Evolutionary conservation across 2,113 vertebrate genomes (phyloP).

Genomic region (Saguinus midas): DNA sequence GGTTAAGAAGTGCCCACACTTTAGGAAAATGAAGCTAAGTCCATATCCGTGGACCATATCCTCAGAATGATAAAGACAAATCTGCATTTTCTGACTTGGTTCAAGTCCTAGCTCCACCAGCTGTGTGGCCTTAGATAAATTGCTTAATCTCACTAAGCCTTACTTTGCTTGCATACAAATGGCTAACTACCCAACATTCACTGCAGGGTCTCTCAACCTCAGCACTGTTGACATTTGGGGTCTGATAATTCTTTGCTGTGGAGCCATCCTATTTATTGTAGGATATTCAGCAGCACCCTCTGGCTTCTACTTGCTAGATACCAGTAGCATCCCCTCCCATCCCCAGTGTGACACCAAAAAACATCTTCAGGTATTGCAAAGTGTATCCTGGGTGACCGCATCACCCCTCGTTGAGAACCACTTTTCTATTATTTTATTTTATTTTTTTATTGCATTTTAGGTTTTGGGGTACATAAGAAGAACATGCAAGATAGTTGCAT

Average conservation of each 20-base stretch:
- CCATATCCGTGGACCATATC: neutral
- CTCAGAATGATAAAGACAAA: neutral
- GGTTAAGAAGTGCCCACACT: neutral
- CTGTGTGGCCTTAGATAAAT: neutral
- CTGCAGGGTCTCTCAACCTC: neutral
- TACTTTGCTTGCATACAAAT: neutral
- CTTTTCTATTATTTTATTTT: neutral
- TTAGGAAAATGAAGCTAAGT: neutral
- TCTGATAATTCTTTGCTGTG: neutral
- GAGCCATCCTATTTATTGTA: neutral
- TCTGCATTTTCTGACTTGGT: neutral
- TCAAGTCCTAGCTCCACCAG: neutral
- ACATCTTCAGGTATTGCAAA: neutral
- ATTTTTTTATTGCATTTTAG: no score
- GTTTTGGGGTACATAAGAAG: no score
- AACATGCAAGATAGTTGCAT: no score
- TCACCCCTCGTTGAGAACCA: neutral
- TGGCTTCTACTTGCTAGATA: neutral
- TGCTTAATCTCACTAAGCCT: neutral
- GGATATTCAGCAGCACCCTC: neutral
- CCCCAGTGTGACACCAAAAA: neutral
- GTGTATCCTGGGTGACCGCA: neutral
- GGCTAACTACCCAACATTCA: neutral
- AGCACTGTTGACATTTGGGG: neutral
- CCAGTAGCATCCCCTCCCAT: neutral